Conservation (phyloP, 2,888 invertebrate genomes). For the Balanococcus diminutus region DNA sequence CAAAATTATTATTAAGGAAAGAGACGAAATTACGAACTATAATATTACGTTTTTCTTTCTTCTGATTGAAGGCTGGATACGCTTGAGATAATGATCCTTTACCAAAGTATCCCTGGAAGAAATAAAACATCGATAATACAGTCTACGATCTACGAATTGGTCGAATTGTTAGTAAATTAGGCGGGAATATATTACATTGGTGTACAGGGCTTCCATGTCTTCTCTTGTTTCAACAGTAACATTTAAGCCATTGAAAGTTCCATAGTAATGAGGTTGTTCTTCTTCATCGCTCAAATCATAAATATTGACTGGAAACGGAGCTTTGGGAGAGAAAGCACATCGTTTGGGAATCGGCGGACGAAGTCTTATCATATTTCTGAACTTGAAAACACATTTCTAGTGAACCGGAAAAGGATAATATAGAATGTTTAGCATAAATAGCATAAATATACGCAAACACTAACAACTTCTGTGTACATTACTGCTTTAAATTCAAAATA, state of each 20-base stretch:
- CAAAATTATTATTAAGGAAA: neutral
- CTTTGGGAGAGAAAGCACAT: constrained; percentile 21
- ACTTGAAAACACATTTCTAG: neutral
- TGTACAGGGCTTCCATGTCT: constrained; percentile 38
- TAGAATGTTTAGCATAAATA: no score
- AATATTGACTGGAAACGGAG: constrained; percentile 33
- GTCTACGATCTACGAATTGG: no score
- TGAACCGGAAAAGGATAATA: no score
- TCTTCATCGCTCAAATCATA: neutral
- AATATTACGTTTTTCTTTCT: constrained; percentile 27
- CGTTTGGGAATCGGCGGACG: constrained; percentile 40
- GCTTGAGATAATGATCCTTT: constrained; percentile 45
- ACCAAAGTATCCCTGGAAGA: constrained; percentile 52
- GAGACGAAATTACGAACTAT: neutral
- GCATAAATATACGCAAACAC: no score
- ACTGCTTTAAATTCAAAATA: neutral
- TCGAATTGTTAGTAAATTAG: no score
- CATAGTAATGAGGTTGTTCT: neutral
- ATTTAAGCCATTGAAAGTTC: constrained; percentile 47
- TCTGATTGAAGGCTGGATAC: constrained; percentile 44
- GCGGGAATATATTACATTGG: constrained; percentile 37
- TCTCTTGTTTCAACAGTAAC: constrained; percentile 14
- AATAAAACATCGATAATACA: no score
- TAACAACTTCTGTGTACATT: no score
- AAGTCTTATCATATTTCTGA: neutral